Conservation (phyloP, 2,797 vertebrate species). For the Cottoperca gobio region DNA sequence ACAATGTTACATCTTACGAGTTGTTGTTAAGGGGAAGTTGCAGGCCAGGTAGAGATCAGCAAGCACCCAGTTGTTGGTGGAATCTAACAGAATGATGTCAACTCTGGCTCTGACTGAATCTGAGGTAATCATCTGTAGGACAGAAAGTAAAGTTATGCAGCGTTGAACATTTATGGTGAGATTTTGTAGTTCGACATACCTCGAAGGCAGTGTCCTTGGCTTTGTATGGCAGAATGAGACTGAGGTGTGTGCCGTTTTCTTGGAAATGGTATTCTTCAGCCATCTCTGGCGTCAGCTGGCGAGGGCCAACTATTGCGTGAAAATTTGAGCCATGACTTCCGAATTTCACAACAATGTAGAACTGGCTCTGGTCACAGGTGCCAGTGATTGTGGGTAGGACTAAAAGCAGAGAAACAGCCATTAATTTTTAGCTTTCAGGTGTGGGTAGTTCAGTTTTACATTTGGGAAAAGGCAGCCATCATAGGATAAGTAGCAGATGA, state of each 20-base stretch:
- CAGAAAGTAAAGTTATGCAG: background rate
- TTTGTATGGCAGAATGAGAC: conserved; percentile 69
- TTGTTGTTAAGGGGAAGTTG: conserved; percentile 77
- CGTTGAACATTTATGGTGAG: background rate
- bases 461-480: background rate
- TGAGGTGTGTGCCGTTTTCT: conserved; percentile 75
- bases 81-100: conserved; percentile 71
- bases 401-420: conserved; percentile 46
- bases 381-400: conserved; percentile 77
- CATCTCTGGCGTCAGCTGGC: conserved; percentile 57
- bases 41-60: conserved; percentile 81
- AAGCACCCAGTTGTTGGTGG: conserved; percentile 69
- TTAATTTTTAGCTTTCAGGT: too few relatives aligned
- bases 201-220: conserved; percentile 65
- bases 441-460: too few relatives aligned
- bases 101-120: conserved; percentile 74
- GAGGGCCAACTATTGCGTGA: conserved; percentile 62
- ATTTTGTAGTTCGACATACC: conserved; percentile 53
- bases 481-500: background rate
- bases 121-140: conserved; percentile 58
- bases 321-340: conserved; percentile 74
- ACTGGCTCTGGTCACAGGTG: conserved; percentile 75
- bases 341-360: conserved; percentile 69
- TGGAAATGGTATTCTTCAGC: conserved; percentile 39
- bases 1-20: conserved; percentile 59